Percentiles rank a stretch among this genome's conserved stretches.
Evolutionary conservation across 2,113 vertebrate genomes (phyloP).

Genomic region (Candoia aspera): DNA sequence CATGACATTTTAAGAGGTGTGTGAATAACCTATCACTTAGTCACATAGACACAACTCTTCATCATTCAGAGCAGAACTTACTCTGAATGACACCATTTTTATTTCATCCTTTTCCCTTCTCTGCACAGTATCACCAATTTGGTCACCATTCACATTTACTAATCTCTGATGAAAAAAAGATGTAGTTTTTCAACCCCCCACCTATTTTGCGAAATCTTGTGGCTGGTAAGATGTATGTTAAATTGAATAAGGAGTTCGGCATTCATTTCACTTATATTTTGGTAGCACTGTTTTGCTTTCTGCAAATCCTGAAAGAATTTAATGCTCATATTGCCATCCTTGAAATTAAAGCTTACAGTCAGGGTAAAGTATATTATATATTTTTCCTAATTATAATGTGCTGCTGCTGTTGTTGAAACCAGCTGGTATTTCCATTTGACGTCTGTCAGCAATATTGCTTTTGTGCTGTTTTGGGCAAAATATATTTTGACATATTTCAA

Average conservation of each 20-base stretch:
- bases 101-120: background rate
- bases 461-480: slow-evolving; percentile 39
- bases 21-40: background rate
- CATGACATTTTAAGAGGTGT: background rate
- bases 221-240: background rate
- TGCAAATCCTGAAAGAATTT: background rate
- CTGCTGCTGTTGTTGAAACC: slow-evolving; percentile 9
- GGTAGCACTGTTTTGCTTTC: background rate
- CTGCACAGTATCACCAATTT: background rate
- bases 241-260: background rate
- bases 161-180: background rate
- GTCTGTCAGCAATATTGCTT: slow-evolving; percentile 7
- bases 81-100: background rate
- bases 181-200: background rate
- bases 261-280: slow-evolving; percentile 45
- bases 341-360: background rate
- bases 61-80: background rate
- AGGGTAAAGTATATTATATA: background rate
- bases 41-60: background rate
- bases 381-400: slow-evolving; percentile 5
- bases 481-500: slow-evolving; percentile 18
- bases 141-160: background rate
- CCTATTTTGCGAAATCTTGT: slow-evolving; percentile 25
- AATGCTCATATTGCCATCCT: background rate
- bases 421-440: slow-evolving; percentile 7